These are phyloP conservation scores for Dascyllus trimaculatus DNA, from an alignment of 2,113 vertebrate genomes.

Conservation along the genomic window DNA sequence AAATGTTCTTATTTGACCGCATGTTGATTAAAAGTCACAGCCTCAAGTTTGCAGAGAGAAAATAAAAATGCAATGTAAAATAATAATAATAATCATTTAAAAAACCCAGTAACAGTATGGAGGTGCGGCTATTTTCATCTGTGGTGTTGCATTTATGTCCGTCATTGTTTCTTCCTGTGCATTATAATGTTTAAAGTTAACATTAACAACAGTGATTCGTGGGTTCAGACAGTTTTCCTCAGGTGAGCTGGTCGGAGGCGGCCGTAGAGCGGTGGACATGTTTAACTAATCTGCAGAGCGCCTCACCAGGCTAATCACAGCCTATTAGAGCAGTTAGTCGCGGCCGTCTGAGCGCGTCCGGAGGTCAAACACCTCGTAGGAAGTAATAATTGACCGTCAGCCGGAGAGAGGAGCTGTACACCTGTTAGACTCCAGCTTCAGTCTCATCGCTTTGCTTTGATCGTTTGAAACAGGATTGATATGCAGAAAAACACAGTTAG, in stretches of 20 bases:
- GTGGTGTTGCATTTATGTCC: too few relatives aligned
- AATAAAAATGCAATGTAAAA: too few relatives aligned
- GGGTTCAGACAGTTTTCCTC: too few relatives aligned
- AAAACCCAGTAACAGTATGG: too few relatives aligned
- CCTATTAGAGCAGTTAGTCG: conserved; percentile 80
- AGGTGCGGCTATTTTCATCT: too few relatives aligned
- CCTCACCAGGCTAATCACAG: conserved; percentile 70
- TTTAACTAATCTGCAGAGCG: conserved; percentile 8
- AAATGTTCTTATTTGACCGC: too few relatives aligned
- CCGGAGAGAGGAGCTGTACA: conserved; percentile 35
- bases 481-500: too few relatives aligned
- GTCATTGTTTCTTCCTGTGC: too few relatives aligned
- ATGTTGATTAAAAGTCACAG: too few relatives aligned
- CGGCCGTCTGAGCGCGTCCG: conserved; percentile 81
- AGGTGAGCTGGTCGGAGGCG: background rate
- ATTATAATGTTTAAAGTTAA: background rate
- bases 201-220: too few relatives aligned
- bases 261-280: background rate
- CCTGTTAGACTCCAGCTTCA: conserved; percentile 49
- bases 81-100: too few relatives aligned
- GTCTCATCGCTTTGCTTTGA: background rate
- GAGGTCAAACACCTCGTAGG: conserved; percentile 82
- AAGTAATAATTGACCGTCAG: conserved; percentile 77
- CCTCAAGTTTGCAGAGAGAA: too few relatives aligned
- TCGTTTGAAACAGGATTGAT: background rate